A percentile compares a stretch with the other conserved stretches of the same genome.
These are phyloP conservation scores for Apocheima hispidaria DNA, from an alignment of 2,888 invertebrate genomes.

Conservation along the genomic window DNA sequence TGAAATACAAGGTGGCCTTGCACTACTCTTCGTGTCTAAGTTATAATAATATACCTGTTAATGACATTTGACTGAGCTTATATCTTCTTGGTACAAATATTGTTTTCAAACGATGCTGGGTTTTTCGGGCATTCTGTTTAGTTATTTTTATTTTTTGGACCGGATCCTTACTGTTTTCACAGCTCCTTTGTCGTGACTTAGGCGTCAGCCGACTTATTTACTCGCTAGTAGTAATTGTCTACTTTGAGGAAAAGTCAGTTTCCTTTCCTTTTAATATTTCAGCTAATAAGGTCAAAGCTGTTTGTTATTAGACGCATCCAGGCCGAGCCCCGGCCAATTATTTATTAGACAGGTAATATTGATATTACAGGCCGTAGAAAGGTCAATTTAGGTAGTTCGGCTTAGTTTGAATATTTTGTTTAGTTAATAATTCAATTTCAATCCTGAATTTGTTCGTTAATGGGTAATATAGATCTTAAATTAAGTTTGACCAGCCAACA, in stretches of 20 bases:
- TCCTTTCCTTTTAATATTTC: slow-evolving; percentile 26
- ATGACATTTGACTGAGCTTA: too few species aligned
- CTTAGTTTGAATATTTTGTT: not conserved
- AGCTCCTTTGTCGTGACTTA: not conserved
- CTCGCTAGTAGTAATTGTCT: slow-evolving; percentile 27
- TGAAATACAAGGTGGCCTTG: too few species aligned
- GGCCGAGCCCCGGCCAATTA: slow-evolving; percentile 12
- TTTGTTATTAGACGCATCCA: slow-evolving; percentile 18
- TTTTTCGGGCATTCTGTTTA: too few species aligned
- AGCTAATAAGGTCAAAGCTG: slow-evolving; percentile 25
- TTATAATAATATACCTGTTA: too few species aligned
- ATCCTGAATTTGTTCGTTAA: too few species aligned
- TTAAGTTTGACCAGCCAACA: too few species aligned
- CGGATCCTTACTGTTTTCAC: slow-evolving; percentile 8
- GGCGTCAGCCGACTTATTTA: slow-evolving; percentile 25
- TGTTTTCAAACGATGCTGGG: too few species aligned
- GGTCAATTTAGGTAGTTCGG: not conserved
- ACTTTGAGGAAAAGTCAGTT: slow-evolving; percentile 21
- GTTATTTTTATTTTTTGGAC: not conserved
- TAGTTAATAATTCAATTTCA: too few species aligned
- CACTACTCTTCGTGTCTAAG: too few species aligned
- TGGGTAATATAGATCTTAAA: too few species aligned
- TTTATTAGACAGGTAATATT: slow-evolving; percentile 4
- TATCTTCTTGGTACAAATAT: too few species aligned
- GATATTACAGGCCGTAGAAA: not conserved